Evolutionary conservation across 2,888 invertebrate species (phyloP), one percentile per base, ranked within the genome.

Genomic region (Athalia rosae): DNA sequence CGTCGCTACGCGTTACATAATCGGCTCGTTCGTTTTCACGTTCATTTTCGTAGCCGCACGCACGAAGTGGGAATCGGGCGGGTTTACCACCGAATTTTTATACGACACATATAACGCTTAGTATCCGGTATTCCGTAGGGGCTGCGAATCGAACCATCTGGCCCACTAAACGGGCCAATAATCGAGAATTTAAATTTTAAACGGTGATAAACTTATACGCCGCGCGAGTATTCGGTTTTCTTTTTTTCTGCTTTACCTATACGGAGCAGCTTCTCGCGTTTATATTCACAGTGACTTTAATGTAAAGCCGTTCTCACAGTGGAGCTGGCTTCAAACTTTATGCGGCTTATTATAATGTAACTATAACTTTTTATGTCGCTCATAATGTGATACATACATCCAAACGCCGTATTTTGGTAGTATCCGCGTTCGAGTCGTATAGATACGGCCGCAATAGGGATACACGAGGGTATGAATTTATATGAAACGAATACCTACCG

Each of bases 321-420:
- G 79, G 79, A 62, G 77, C 78, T 80, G 79, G 79, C 79, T 80
- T 80, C 64, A 79, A 74, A 74, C 80, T 76, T 78, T 77, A 74
- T 61, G 77, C 69, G 81, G 86, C 86, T 88, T 88, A 87, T 89
- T 88, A 86, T 87, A 87, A 87, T 85, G 85, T 86, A 87, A 88
- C 87, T 85, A 82, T 88, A 85, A 87, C 86, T 84, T 89, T 89
- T 87, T 88, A 88, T 84, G 83, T 78, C 81, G 77, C 82, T 85
- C 84, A 86, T 85, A 86, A 87, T 82, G 80, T 78, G 78, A 80
- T 76, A 67, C 79, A 80, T 76, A 67, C 79, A 82, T 80, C 69
- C 77, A 76, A 62, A 64, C 69, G 77, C 77, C 76, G 76, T 80
- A 79, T 78, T 74, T 73, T 77, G 61, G n/a, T 58, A 50, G 79